phyloP scores from a whole-genome alignment of 1,140 invertebrate genomes.

The Pectinophora gossypiella region DNA sequence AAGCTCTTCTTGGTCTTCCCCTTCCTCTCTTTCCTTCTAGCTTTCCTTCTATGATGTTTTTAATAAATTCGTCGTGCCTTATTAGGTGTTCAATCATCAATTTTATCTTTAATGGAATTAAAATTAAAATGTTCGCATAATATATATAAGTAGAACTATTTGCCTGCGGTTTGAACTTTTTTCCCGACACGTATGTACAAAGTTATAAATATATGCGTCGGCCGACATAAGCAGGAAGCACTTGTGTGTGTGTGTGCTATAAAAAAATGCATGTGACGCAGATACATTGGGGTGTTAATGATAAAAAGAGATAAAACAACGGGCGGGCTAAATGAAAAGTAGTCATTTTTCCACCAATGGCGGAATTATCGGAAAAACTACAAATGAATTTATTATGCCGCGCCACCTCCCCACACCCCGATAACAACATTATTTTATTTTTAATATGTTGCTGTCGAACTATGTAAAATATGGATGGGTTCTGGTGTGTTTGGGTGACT shows the following conservation, averaged over 20 bases:
- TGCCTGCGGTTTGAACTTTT: no score
- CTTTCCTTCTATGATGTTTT: no score
- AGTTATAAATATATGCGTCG: slow-evolving; percentile 1
- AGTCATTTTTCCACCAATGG: slow-evolving; percentile 7
- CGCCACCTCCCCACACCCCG: neutral
- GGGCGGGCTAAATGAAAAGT: slow-evolving; percentile 2
- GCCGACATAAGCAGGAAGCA: neutral
- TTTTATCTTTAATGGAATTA: no score
- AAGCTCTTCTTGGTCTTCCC: no score
- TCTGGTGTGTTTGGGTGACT: no score
- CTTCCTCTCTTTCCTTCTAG: no score
- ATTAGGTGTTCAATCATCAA: no score
- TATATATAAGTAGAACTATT: no score
- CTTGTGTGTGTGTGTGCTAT: neutral
- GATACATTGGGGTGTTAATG: slow-evolving; percentile 2
- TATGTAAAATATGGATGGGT: neutral
- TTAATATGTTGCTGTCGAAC: neutral
- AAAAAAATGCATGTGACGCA: slow-evolving; percentile 2
- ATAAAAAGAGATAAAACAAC: slow-evolving; percentile 3
- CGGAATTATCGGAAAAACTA: slow-evolving; percentile 38
- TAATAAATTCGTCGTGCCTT: no score
- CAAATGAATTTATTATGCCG: slow-evolving; percentile 7
- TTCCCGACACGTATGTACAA: no score
- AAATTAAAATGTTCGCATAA: no score
- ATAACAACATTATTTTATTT: neutral